Percentiles rank a stretch among this genome's conserved stretches.
phyloP scores from a whole-genome alignment of 2,113 vertebrate genomes.

The Toxotes chatareus region DNA sequence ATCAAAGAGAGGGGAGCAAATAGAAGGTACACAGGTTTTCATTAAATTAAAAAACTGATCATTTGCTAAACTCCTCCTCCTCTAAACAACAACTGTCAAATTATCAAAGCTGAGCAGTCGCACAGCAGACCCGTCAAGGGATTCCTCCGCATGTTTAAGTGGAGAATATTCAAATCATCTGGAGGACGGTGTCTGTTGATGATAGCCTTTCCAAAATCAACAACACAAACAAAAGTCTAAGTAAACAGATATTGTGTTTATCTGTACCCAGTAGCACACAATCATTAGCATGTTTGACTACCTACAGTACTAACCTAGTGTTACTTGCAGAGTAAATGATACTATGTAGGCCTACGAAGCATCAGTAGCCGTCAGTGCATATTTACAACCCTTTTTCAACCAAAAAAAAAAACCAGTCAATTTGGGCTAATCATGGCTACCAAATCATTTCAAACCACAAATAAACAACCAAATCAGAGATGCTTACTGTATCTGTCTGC shows the following conservation, averaged over 20 bases:
- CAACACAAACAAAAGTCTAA: background rate
- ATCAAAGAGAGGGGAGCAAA: background rate
- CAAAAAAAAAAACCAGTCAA: background rate
- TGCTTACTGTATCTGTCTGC: slow-evolving; percentile 21
- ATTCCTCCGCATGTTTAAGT: background rate
- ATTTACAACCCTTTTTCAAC: too few species aligned
- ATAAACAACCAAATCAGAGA: slow-evolving; percentile 45
- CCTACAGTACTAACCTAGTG: background rate
- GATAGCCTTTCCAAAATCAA: background rate
- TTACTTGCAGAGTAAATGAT: too few species aligned
- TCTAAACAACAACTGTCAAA: background rate
- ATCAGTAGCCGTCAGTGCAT: too few species aligned
- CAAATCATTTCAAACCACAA: slow-evolving; percentile 31
- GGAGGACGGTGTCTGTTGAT: too few species aligned
- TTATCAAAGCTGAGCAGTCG: background rate
- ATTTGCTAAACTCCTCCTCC: background rate
- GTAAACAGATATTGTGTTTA: background rate
- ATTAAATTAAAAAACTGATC: background rate
- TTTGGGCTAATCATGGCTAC: slow-evolving; percentile 10
- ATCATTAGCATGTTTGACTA: background rate
- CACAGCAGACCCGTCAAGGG: background rate
- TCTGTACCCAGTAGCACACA: background rate
- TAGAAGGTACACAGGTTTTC: background rate
- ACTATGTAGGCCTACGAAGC: too few species aligned
- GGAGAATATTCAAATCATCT: too few species aligned